Evolutionary conservation across 2,888 invertebrate species (phyloP).

Genomic region (Scaptomyza flava): DNA sequence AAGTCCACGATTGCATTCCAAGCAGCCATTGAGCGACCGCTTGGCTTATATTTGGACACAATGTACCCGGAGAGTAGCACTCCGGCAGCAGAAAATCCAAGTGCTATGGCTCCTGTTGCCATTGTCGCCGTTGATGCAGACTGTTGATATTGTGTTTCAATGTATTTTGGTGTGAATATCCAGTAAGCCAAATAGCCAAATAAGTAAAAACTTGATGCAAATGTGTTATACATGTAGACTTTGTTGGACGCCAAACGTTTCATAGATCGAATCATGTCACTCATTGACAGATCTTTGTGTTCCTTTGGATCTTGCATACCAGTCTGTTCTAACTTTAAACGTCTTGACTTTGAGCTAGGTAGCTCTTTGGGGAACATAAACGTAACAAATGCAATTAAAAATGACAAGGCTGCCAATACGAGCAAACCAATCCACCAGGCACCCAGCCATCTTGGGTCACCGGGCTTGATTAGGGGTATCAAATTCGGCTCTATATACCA

Average conservation of each 20-base stretch:
- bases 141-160: slow-evolving; percentile 91
- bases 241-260: slow-evolving; percentile 87
- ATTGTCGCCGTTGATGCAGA: slow-evolving; percentile 89
- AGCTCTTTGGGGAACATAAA: slow-evolving; percentile 89
- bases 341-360: slow-evolving; percentile 87
- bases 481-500: slow-evolving; percentile 88
- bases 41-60: slow-evolving; percentile 88
- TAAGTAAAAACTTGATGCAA: slow-evolving; percentile 89
- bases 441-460: slow-evolving; percentile 91
- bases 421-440: slow-evolving; percentile 93
- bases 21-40: slow-evolving; percentile 87
- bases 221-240: slow-evolving; percentile 88
- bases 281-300: slow-evolving; percentile 79
- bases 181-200: slow-evolving; percentile 90
- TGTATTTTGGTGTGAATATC: slow-evolving; percentile 92
- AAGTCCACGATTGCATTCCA: slow-evolving; percentile 89
- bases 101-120: slow-evolving; percentile 89
- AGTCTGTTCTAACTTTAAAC: slow-evolving; percentile 64
- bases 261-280: slow-evolving; percentile 87
- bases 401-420: slow-evolving; percentile 86
- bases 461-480: slow-evolving; percentile 87
- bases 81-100: slow-evolving; percentile 89
- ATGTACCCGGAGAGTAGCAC: slow-evolving; percentile 87
- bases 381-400: slow-evolving; percentile 86
- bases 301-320: slow-evolving; percentile 41